Percentiles rank a stretch among this genome's conserved stretches.
Conservation (phyloP, 2,797 vertebrate genomes). For the Meriones psammophilus region DNA sequence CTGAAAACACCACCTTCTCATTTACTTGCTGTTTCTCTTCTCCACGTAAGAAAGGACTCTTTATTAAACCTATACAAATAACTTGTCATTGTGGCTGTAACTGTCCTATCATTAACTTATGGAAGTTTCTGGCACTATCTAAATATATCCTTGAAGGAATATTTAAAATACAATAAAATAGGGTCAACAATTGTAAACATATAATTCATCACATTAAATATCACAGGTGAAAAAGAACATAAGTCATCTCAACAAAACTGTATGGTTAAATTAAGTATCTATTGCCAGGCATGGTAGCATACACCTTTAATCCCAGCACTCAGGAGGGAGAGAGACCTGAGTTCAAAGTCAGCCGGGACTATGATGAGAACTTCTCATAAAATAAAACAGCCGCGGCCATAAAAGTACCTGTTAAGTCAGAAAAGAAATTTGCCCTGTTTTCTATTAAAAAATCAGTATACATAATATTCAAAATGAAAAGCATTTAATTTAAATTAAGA, state of each 20-base stretch:
- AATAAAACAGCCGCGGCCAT: background rate
- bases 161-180: constrained; percentile 57
- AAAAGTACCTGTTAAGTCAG: background rate
- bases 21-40: background rate
- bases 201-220: constrained; percentile 10
- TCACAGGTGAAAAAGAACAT: constrained; percentile 46
- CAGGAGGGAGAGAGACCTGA: background rate
- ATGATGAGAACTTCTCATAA: background rate
- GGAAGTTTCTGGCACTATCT: constrained; percentile 17
- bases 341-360: background rate
- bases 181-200: constrained; percentile 44
- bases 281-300: background rate
- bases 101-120: background rate
- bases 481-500: constrained; percentile 54
- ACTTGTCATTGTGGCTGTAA: background rate
- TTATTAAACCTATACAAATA: background rate
- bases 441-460: constrained; percentile 46
- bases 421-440: background rate
- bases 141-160: constrained; percentile 50
- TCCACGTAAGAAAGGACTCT: constrained; percentile 11
- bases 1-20: constrained; percentile 12
- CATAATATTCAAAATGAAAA: constrained; percentile 49
- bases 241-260: constrained; percentile 15
- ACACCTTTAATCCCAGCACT: background rate
- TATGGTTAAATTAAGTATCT: constrained; percentile 7